A percentile compares a stretch with the other conserved stretches of the same genome.
Evolutionary conservation across 2,113 vertebrate genomes (phyloP).

Genomic region (Cheirogaleus medius): DNA sequence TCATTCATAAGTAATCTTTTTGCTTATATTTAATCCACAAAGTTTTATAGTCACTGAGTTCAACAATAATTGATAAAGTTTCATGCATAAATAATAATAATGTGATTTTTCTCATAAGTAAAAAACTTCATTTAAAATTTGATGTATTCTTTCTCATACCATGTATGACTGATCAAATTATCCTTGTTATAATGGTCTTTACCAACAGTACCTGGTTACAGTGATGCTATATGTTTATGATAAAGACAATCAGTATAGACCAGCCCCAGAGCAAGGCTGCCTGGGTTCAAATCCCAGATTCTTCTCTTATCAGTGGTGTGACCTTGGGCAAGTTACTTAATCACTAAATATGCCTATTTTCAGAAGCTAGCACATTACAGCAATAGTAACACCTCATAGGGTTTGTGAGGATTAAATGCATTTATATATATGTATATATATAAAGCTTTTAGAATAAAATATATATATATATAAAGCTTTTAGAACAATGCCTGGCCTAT

Average conservation of each 20-base stretch:
- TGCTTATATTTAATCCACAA: not conserved
- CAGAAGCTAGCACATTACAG: not conserved
- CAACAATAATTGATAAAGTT: constrained; percentile 12
- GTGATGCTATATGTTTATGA: not conserved
- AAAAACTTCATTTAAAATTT: constrained; percentile 17
- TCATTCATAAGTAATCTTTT: not conserved
- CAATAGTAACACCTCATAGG: not conserved
- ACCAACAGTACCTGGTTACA: not conserved
- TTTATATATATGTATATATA: not conserved
- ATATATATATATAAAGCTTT: not conserved
- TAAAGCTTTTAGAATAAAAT: not conserved
- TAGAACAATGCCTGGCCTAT: not conserved
- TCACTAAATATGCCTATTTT: not conserved
- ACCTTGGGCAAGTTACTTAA: not conserved
- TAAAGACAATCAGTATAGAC: not conserved
- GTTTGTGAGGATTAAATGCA: not conserved
- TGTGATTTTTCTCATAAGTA: not conserved
- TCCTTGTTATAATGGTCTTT: not conserved
- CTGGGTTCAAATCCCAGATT: not conserved
- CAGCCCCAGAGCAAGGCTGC: not conserved
- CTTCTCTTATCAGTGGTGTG: not conserved
- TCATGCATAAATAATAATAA: not conserved
- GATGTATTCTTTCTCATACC: not conserved
- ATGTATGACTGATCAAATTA: not conserved
- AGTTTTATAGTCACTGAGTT: not conserved